These are phyloP conservation scores for Pandemis corylana DNA, from an alignment of 2,888 invertebrate species.

Conservation along the genomic window DNA sequence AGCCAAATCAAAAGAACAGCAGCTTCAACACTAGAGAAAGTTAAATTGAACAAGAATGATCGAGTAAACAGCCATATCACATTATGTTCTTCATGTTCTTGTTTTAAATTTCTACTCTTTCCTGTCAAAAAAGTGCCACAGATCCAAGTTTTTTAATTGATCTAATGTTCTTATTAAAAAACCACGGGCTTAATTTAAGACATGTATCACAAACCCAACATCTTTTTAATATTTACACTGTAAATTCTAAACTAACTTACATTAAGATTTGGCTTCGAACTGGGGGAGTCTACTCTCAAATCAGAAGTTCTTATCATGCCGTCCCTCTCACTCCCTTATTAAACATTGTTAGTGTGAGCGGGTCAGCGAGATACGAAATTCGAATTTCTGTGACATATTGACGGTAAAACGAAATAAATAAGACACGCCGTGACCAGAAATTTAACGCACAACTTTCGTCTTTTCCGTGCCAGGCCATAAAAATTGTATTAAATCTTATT, in stretches of 20 bases:
- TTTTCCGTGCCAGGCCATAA: no score
- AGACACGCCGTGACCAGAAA: no score
- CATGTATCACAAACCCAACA: slow-evolving; percentile 42
- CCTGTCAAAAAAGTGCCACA: background rate
- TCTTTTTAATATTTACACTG: slow-evolving; percentile 44
- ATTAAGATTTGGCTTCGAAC: slow-evolving; percentile 63
- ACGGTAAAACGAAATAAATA: no score
- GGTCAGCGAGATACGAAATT: no score
- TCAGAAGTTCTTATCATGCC: no score
- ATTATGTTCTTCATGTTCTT: background rate
- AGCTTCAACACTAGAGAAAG: background rate
- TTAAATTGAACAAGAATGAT: background rate
- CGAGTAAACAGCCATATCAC: no score
- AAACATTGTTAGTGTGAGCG: no score
- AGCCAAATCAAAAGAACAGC: background rate
- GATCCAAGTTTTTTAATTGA: background rate
- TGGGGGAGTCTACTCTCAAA: slow-evolving; percentile 5
- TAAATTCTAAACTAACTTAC: slow-evolving; percentile 49
- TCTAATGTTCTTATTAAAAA: background rate
- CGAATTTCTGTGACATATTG: background rate
- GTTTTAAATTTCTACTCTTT: background rate
- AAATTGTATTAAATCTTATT: no score
- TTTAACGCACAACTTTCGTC: no score
- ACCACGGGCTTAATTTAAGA: slow-evolving; percentile 10
- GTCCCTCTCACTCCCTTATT: no score